Evolutionary conservation across 1,140 invertebrate genomes (phyloP).

Genomic region (Cryptotermes secundus): DNA sequence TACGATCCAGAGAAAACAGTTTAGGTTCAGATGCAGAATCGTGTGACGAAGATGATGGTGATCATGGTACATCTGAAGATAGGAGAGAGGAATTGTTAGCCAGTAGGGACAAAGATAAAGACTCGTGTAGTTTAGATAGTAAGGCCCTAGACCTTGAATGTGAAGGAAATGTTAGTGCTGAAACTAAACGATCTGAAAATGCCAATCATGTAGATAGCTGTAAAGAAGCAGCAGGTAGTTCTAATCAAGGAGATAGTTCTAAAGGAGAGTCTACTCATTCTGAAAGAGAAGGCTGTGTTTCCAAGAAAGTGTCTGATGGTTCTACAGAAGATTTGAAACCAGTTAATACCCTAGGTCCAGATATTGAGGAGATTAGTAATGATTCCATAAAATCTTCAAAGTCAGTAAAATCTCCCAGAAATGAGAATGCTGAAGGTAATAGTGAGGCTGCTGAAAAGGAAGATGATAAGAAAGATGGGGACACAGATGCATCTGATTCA

Average conservation of each 20-base stretch:
- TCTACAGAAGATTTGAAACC: background rate
- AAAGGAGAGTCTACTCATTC: background rate
- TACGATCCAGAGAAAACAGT: background rate
- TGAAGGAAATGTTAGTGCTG: background rate
- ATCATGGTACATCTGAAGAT: constrained; percentile 37
- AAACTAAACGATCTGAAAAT: background rate
- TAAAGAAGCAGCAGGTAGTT: background rate
- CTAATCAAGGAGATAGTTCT: background rate
- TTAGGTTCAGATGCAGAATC: constrained; percentile 34
- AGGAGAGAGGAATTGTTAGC: constrained; percentile 40
- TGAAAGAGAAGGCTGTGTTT: background rate
- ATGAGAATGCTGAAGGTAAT: constrained; percentile 17
- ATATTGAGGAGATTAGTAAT: constrained; percentile 26
- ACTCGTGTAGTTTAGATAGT: background rate
- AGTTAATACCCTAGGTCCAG: background rate
- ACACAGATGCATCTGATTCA: constrained; percentile 36
- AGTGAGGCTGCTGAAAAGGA: constrained; percentile 25
- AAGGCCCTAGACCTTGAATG: background rate
- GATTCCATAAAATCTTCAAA: constrained; percentile 26
- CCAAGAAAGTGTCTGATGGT: background rate
- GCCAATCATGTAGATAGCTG: background rate
- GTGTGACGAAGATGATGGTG: constrained; percentile 36
- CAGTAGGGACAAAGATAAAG: constrained; percentile 36
- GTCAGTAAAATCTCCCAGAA: background rate
- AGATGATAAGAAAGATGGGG: constrained; percentile 37